Evolutionary conservation across 2,888 invertebrate species (phyloP).

Genomic region (Pyrochroa serraticornis): DNA sequence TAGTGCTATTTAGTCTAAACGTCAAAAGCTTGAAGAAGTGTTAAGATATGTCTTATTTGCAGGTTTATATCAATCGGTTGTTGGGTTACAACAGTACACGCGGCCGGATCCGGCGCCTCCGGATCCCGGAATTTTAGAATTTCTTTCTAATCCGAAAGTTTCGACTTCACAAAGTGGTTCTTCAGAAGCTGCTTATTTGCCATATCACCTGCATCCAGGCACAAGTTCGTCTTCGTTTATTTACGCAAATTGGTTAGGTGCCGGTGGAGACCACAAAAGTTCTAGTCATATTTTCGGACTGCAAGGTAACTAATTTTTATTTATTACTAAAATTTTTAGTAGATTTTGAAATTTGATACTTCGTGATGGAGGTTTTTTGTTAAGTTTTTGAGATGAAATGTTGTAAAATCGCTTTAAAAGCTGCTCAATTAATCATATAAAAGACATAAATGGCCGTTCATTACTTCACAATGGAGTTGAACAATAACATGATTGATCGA

Average conservation of each 20-base stretch:
- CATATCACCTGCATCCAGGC: slow-evolving; percentile 48
- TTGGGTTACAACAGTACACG: slow-evolving; percentile 49
- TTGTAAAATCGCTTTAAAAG: slow-evolving; percentile 33
- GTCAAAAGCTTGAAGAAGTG: not conserved
- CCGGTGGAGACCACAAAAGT: slow-evolving; percentile 40
- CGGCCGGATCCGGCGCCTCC: slow-evolving; percentile 47
- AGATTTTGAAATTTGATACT: no score
- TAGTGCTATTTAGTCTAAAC: no score
- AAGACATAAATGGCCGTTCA: slow-evolving; percentile 44
- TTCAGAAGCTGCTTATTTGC: slow-evolving; percentile 41
- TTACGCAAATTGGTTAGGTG: slow-evolving; percentile 53
- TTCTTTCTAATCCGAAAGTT: slow-evolving; percentile 35
- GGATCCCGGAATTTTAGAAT: slow-evolving; percentile 48
- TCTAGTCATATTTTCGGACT: slow-evolving; percentile 62
- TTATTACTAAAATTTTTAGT: not conserved
- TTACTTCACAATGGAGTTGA: slow-evolving; percentile 35
- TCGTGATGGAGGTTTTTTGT: no score
- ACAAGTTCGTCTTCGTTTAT: slow-evolving; percentile 48
- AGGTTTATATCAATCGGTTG: slow-evolving; percentile 51
- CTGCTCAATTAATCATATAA: slow-evolving; percentile 44
- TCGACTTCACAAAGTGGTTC: slow-evolving; percentile 30
- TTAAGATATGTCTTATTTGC: slow-evolving; percentile 22
- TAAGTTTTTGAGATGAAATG: slow-evolving; percentile 3
- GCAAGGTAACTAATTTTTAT: slow-evolving; percentile 62
- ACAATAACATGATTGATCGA: slow-evolving; percentile 38